These are phyloP conservation scores for Chelon labrosus DNA, from an alignment of 2,797 vertebrate genomes.

Conservation along the genomic window DNA sequence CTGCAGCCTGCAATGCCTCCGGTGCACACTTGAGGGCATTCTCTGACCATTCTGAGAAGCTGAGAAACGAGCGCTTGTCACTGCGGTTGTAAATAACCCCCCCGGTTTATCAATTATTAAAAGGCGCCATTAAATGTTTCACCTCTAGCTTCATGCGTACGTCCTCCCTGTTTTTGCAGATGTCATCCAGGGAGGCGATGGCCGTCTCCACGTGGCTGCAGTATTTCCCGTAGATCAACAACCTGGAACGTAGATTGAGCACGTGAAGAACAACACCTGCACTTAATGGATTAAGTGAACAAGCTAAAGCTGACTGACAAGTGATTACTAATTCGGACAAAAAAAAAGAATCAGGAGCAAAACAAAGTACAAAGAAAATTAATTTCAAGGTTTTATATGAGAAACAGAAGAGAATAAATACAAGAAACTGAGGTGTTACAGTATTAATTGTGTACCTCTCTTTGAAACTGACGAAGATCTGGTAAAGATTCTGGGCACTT, in stretches of 20 bases:
- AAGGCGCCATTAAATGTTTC: background rate
- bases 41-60: constrained; percentile 27
- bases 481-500: constrained; percentile 93
- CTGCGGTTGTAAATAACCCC: background rate
- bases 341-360: too few relatives aligned
- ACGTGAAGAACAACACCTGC: background rate
- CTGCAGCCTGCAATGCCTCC: constrained; percentile 46
- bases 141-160: constrained; percentile 96
- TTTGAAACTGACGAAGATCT: constrained; percentile 96
- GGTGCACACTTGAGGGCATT: constrained; percentile 68
- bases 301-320: background rate
- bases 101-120: background rate
- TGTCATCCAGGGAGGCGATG: constrained; percentile 91
- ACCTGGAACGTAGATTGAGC: constrained; percentile 73
- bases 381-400: background rate
- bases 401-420: background rate
- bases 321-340: background rate
- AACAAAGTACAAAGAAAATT: too few relatives aligned
- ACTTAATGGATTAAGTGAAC: background rate
- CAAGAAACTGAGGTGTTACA: background rate
- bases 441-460: constrained; percentile 86
- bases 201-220: constrained; percentile 96
- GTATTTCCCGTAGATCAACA: constrained; percentile 97
- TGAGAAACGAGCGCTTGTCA: background rate
- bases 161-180: constrained; percentile 96